These are phyloP conservation scores for Scaptomyza cyrtandrae DNA, from an alignment of 2,888 invertebrate genomes.

Conservation along the genomic window DNA sequence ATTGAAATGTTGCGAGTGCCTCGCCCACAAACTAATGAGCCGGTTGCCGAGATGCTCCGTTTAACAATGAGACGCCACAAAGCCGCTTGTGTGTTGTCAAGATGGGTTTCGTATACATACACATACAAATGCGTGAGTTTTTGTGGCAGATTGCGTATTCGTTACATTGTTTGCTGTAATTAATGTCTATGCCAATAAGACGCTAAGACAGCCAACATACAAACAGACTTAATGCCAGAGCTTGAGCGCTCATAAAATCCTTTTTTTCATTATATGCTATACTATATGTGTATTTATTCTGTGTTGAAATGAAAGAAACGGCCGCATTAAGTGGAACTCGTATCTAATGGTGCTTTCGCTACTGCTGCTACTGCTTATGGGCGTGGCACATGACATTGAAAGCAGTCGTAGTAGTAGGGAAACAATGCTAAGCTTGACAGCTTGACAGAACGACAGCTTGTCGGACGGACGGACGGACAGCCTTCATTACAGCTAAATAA, in stretches of 20 bases:
- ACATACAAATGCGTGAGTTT: slow-evolving; percentile 4
- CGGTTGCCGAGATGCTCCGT: slow-evolving; percentile 38
- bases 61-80: slow-evolving; percentile 50
- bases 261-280: slow-evolving; percentile 63
- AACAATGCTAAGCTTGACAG: slow-evolving; percentile 75
- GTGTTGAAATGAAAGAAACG: slow-evolving; percentile 43
- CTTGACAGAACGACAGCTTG: slow-evolving; percentile 32
- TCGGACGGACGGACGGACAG: slow-evolving; percentile 46
- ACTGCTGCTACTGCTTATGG: slow-evolving; percentile 23
- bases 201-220: slow-evolving; percentile 23
- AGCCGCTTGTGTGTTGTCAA: slow-evolving; percentile 30
- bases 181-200: slow-evolving; percentile 73
- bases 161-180: slow-evolving; percentile 74
- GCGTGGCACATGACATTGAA: slow-evolving; percentile 77
- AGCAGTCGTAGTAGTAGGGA: slow-evolving; percentile 25
- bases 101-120: background rate
- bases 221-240: slow-evolving; percentile 60
- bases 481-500: slow-evolving; percentile 73
- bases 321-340: slow-evolving; percentile 57
- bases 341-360: slow-evolving; percentile 28
- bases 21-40: slow-evolving; percentile 66
- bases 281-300: background rate
- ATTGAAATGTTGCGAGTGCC: slow-evolving; percentile 53
- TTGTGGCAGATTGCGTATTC: slow-evolving; percentile 55
- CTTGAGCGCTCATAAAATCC: slow-evolving; percentile 69